These are phyloP conservation scores for Semotilus atromaculatus DNA, from an alignment of 2,797 vertebrate genomes.

Conservation along the genomic window DNA sequence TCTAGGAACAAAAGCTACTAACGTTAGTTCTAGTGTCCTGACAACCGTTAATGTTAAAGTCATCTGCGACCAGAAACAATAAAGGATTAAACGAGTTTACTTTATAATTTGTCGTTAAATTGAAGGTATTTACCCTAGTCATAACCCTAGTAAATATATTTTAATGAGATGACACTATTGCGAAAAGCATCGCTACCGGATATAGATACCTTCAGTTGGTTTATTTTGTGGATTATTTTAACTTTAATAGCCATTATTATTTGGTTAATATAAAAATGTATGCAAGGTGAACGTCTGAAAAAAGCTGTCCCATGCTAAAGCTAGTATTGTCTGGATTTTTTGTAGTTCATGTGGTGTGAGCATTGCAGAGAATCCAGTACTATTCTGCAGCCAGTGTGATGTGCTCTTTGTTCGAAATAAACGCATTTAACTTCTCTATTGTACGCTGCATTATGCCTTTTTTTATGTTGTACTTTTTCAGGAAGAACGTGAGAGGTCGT, in stretches of 20 bases:
- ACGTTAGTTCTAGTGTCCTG: background rate
- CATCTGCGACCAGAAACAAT: background rate
- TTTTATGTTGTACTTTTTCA: conserved; percentile 6
- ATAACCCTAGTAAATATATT: background rate
- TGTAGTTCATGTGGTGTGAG: background rate
- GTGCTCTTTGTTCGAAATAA: conserved; percentile 9
- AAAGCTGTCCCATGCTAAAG: background rate
- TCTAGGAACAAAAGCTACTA: conserved; percentile 1
- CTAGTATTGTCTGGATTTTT: background rate
- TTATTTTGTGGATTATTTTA: background rate
- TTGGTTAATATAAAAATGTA: background rate
- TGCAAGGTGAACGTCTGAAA: background rate
- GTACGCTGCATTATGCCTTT: background rate
- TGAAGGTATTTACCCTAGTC: background rate
- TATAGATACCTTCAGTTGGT: background rate
- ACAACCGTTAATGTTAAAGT: conserved; percentile 6
- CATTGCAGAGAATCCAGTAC: background rate
- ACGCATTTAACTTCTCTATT: background rate
- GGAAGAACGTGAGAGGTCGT: conserved; percentile 43
- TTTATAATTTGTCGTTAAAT: background rate
- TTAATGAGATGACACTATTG: background rate
- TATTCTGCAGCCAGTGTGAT: background rate
- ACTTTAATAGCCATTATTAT: background rate
- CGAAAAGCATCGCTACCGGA: background rate
- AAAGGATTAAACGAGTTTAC: background rate